Percentiles rank a stretch among this genome's conserved stretches.
phyloP scores from a whole-genome alignment of 1,140 invertebrate genomes.

The Drosophila baimaii region DNA sequence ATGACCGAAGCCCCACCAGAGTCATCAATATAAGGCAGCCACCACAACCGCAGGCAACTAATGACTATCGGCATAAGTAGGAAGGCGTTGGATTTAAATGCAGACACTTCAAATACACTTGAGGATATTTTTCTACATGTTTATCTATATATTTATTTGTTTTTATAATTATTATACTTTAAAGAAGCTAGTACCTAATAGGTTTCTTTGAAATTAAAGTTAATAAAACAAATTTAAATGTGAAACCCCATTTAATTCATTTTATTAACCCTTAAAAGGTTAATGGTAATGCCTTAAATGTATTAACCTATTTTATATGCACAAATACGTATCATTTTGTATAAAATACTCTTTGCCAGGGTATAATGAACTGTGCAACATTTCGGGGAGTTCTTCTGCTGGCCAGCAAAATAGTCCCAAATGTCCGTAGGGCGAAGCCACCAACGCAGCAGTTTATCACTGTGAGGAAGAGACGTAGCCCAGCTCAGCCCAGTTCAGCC shows the following conservation, averaged over 20 bases:
- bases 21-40: conserved; percentile 46
- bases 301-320: too few relatives aligned
- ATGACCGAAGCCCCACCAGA: conserved; percentile 22
- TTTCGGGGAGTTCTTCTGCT: conserved; percentile 8
- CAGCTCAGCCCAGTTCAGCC: conserved; percentile 5
- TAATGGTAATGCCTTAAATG: neutral
- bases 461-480: conserved; percentile 17
- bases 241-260: neutral
- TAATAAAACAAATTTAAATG: neutral
- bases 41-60: conserved; percentile 45
- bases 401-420: conserved; percentile 47
- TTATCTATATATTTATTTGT: neutral
- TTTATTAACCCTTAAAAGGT: neutral
- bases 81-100: neutral
- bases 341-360: conserved; percentile 4
- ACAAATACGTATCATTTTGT: neutral
- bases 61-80: conserved; percentile 44
- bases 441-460: conserved; percentile 57
- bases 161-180: neutral
- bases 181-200: neutral
- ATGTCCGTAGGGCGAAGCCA: conserved; percentile 40
- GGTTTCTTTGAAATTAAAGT: too few relatives aligned
- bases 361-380: conserved; percentile 44
- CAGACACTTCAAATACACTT: neutral
- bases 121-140: too few relatives aligned